Evolutionary conservation across 2,888 invertebrate genomes (phyloP).

Genomic region (Euplexia lucipara): DNA sequence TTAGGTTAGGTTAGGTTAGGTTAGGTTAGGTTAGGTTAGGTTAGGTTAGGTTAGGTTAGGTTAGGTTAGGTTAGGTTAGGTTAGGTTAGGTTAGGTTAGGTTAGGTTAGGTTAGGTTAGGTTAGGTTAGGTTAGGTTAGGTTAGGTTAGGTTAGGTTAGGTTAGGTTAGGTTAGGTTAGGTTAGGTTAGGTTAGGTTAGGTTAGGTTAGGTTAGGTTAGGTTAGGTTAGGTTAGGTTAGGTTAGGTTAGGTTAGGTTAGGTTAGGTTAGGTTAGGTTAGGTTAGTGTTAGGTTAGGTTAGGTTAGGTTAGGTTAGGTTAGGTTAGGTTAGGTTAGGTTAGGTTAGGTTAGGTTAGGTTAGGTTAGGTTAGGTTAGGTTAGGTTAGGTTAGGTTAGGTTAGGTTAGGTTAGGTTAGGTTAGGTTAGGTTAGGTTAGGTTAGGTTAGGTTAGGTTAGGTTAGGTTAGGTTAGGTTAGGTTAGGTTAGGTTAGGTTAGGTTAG

Average conservation of each 20-base stretch:
- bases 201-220: constrained; percentile 42
- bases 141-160: constrained; percentile 35
- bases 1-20: constrained; percentile 27
- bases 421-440: constrained; percentile 66
- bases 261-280: constrained; percentile 60
- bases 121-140: constrained; percentile 16
- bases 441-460: constrained; percentile 67
- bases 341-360: constrained; percentile 58
- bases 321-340: constrained; percentile 64
- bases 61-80: constrained; percentile 27
- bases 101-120: too few relatives aligned
- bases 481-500: constrained; percentile 66
- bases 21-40: constrained; percentile 25
- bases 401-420: constrained; percentile 64
- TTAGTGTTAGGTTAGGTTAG: constrained; percentile 62
- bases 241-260: constrained; percentile 57
- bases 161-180: constrained; percentile 36
- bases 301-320: constrained; percentile 65
- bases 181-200: constrained; percentile 36
- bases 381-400: constrained; percentile 60
- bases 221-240: constrained; percentile 56
- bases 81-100: constrained; percentile 34
- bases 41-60: constrained; percentile 26
- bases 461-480: constrained; percentile 65
- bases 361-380: constrained; percentile 58